Evolutionary conservation across 2,797 vertebrate species (phyloP), one percentile per base, ranked within the genome.

Genomic region (Falco concolor): DNA sequence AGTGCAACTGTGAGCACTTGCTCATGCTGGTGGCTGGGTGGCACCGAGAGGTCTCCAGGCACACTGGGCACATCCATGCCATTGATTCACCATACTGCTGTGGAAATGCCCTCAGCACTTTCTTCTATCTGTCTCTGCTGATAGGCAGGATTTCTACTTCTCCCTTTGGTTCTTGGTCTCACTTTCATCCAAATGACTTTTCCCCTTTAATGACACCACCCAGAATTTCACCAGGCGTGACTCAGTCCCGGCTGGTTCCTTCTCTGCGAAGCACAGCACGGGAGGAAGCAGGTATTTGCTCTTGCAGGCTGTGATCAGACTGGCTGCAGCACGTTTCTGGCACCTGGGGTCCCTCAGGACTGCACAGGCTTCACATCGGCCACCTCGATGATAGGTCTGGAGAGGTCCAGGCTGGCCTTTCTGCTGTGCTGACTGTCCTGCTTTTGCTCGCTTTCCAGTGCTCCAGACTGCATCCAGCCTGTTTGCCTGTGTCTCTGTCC

Each of bases 171-270:
- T 91, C 68, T 65, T 77, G 53, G 40, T 91, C 60, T 91, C 74
- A 36, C 59, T 96, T 90, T 93, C 73, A 45, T 44, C 17, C 79
- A 73, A 42, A 63, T 24, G 9, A 84, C 85, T 79, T 90, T 45
- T 79, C 15, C 30, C 52, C 77, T 86, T 6, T 7, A n/a, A 22
- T n/a, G 67, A 24, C 63, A 73, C 14, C 85, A 44, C 56, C 23
- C 63, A 52, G 57, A 90, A 47, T 76, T 84, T 73, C 81, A 59
- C 40, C 70, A 82, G 60, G 19, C 0, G 0, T 86, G 85, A 93
- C 59, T 91, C 89, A 79, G 32, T 12, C 54, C 21, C 5, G 1
- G 28, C 1, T 32, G 13, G 18, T 73, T 93, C 67, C 57, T 38
- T 88, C 30, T 78, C 76, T 56, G 44, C 0, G 1, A 4, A 17